Base-by-base conservation (phyloP, 2,113 vertebrate species). In the Morone saxatilis region DNA sequence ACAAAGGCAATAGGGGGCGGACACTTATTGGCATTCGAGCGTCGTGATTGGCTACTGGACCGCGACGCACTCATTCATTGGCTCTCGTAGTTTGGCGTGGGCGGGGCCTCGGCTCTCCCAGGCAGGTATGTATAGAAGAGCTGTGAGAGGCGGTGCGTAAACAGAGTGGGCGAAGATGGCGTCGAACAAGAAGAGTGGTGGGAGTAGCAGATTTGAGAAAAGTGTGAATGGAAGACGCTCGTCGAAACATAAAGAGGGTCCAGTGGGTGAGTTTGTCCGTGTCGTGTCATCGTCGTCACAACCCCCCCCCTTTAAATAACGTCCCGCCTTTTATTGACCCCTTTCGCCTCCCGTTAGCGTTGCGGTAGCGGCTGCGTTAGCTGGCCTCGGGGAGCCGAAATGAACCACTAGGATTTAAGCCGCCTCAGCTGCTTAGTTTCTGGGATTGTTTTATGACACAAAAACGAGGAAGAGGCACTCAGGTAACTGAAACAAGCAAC, bases 151-250 rank as follows among this genome's bases (percentile, higher is more conserved):
- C 84, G 78, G 80, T 51, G 71, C 77, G 84, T 85, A 82, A 89
- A 89, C 84, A 86, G 70, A 87, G 86, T 47, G 74, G 78, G 85
- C 51, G 88, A 95, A 95, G 81, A 96, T 96, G 95, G 95, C 95
- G 95, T 94, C 95, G 40, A 83, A 38, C 8, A 94, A 88, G 89
- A 96, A 93, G 79, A 70, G 83, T n/a, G 83, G 85, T 17, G 95
- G 89, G 60, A 90, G 56, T 71, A 84, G 59, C 54, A 90, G 80
- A 76, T 47, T 87, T 43, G 95, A 95, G 54, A 95, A 95, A 83
- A 63, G 81, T 65, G 80, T 92, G 14, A 95, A 94, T 89, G 94
- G 94, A 66, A 93, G 92, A 83, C 94, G 95, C 31, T 92, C 92
- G 31, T 89, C 93, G 3, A 95, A 89, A 84, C 87, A 86, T 41